A percentile compares a stretch with the other conserved stretches of the same genome.
Evolutionary conservation across 2,113 vertebrate species (phyloP).

Genomic region (Miniopterus natalensis): DNA sequence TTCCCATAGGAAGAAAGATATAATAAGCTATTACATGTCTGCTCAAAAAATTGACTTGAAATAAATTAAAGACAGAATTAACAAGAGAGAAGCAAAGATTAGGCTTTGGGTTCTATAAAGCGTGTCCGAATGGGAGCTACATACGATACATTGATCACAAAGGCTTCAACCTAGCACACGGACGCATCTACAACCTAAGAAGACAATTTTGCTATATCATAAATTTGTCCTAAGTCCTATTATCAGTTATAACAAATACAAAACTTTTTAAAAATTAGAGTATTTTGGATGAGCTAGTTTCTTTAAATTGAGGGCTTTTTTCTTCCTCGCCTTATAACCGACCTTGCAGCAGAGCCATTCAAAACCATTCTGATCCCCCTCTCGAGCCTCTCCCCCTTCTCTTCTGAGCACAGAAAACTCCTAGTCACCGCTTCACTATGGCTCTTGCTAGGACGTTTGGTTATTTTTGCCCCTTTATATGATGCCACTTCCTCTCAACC

Average conservation of each 20-base stretch:
- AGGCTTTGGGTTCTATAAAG: background rate
- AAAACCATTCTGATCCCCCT: background rate
- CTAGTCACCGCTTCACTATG: background rate
- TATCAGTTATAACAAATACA: background rate
- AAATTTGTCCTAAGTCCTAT: background rate
- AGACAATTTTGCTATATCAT: background rate
- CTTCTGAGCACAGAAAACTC: background rate
- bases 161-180: background rate
- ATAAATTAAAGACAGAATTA: conserved; percentile 57
- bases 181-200: background rate
- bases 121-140: background rate
- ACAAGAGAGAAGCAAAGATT: conserved; percentile 22
- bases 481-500: background rate
- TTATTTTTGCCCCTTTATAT: background rate
- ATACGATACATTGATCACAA: background rate
- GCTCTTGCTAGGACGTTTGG: background rate
- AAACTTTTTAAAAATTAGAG: background rate
- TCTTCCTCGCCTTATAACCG: background rate
- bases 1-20: conserved; percentile 55
- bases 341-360: background rate
- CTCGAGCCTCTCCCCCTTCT: background rate
- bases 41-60: conserved; percentile 64
- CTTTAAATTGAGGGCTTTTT: background rate
- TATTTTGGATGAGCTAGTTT: background rate
- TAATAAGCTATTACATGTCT: conserved; percentile 33